phyloP scores from a whole-genome alignment of 2,797 vertebrate genomes.

The Eospalax fontanierii region DNA sequence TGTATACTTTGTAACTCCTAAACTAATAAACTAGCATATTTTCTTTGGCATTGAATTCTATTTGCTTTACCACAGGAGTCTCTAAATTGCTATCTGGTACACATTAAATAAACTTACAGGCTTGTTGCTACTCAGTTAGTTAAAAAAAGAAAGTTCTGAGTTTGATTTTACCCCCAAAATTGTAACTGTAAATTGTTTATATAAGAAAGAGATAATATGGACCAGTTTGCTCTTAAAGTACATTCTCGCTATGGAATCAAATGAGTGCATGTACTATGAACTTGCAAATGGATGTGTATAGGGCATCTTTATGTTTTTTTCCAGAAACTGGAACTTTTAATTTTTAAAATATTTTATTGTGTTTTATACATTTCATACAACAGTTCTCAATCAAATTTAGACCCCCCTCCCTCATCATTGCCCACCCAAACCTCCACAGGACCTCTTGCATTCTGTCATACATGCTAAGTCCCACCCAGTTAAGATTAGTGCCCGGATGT shows the following conservation, averaged over 20 bases:
- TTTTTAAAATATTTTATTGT: background rate
- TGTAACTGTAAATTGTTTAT: background rate
- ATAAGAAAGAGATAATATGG: background rate
- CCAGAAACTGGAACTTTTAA: too few relatives aligned
- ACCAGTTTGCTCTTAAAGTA: background rate
- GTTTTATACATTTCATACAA: too few relatives aligned
- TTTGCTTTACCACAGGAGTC: constrained; percentile 29
- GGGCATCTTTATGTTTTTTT: background rate
- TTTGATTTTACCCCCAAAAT: background rate
- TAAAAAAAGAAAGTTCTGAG: background rate
- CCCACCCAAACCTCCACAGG: too few relatives aligned
- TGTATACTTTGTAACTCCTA: constrained; percentile 13
- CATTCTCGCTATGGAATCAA: background rate
- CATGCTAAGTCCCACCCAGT: too few relatives aligned
- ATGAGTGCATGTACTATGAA: background rate
- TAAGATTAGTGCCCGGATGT: too few relatives aligned
- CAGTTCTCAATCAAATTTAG: too few relatives aligned
- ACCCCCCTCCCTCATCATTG: too few relatives aligned
- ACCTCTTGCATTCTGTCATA: too few relatives aligned
- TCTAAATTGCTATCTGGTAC: background rate
- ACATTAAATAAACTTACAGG: constrained; percentile 33
- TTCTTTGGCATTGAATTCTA: constrained; percentile 13
- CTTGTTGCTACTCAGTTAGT: background rate
- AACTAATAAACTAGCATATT: constrained; percentile 30
- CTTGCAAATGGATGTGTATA: background rate